Percentiles rank a stretch among this genome's conserved stretches.
Evolutionary conservation across 2,797 vertebrate species (phyloP).

Genomic region (Acridotheres tristis): DNA sequence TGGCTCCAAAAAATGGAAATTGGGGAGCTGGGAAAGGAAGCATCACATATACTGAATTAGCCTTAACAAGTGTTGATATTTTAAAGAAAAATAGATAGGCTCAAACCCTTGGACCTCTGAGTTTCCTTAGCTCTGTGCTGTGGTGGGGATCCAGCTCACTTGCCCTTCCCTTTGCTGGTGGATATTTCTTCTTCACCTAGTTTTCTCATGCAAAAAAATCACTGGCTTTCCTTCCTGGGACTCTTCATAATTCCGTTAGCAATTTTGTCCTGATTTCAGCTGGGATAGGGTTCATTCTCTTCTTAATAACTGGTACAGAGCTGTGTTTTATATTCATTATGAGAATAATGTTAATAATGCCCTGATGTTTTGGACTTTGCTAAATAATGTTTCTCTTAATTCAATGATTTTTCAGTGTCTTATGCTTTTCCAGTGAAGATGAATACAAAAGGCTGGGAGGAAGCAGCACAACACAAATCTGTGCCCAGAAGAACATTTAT

Average conservation of each 20-base stretch:
- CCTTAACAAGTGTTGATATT: not conserved
- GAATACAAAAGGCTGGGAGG: not conserved
- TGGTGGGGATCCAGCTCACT: not conserved
- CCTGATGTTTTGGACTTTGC: not conserved
- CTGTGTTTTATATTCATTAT: not conserved
- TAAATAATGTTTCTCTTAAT: not conserved
- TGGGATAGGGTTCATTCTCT: not conserved
- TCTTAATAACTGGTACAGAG: not conserved
- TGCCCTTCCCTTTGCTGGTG: not conserved
- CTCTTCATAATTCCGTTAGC: accelerated
- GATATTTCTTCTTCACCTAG: not conserved
- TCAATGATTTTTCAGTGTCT: not conserved
- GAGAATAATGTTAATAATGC: not conserved
- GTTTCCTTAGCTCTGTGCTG: not conserved
- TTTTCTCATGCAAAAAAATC: not conserved
- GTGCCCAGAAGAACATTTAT: not conserved
- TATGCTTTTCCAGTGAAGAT: not conserved
- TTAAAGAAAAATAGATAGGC: accelerated
- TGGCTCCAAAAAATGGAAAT: not conserved
- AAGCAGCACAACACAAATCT: not conserved
- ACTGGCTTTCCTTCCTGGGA: not conserved
- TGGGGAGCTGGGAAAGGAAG: not conserved
- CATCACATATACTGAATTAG: not conserved
- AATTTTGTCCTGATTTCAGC: not conserved
- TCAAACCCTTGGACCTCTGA: not conserved